A percentile compares a stretch with the other conserved stretches of the same genome.
phyloP scores from a whole-genome alignment of 1,140 invertebrate genomes.

The Pectinophora gossypiella region DNA sequence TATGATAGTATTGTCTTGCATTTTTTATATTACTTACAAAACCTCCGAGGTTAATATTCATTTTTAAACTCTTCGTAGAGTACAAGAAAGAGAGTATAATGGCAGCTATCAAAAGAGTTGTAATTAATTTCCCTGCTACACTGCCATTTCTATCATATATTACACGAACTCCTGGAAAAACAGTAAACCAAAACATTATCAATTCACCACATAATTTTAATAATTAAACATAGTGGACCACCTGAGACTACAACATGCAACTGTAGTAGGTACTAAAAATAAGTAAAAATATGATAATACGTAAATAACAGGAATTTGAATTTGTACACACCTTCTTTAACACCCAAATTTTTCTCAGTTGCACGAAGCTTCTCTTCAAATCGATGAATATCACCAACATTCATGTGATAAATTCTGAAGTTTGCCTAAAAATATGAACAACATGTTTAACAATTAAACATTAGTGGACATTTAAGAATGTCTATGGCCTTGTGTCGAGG shows the following conservation, averaged over 20 bases:
- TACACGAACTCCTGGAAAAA: conserved; percentile 81
- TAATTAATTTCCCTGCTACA: conserved; percentile 82
- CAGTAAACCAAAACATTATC: background rate
- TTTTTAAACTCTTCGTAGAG: conserved; percentile 80
- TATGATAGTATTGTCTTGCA: background rate
- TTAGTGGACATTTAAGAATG: too few species aligned
- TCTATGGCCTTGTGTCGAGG: too few species aligned
- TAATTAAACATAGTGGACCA: too few species aligned
- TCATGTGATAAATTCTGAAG: conserved; percentile 86
- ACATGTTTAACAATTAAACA: too few species aligned
- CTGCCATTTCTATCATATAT: conserved; percentile 87
- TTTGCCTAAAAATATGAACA: too few species aligned
- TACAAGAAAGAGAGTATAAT: conserved; percentile 83
- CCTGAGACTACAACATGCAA: too few species aligned
- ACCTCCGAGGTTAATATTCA: conserved; percentile 83
- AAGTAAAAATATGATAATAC: too few species aligned
- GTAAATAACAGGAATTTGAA: background rate
- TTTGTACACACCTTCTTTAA: conserved; percentile 78
- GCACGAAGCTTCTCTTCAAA: conserved; percentile 93
- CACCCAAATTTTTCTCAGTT: conserved; percentile 87
- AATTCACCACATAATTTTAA: background rate
- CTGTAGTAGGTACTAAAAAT: too few species aligned
- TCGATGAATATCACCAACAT: conserved; percentile 86
- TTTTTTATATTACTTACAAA: conserved; percentile 78
- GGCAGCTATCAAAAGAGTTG: conserved; percentile 80